Evolutionary conservation across 2,113 vertebrate species (phyloP).

Genomic region (Smithornis capensis): DNA sequence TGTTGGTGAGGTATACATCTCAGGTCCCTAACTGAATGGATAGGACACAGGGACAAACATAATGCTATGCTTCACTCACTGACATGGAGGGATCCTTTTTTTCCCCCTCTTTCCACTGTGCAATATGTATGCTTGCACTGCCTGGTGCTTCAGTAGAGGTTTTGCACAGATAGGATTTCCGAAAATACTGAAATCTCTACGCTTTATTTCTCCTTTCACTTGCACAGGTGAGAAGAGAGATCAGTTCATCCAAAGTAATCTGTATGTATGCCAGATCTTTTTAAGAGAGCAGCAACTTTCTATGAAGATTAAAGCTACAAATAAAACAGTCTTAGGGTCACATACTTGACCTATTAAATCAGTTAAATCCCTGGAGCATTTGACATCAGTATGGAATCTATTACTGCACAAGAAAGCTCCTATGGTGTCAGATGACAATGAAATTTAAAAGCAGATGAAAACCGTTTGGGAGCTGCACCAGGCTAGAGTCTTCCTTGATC

Average conservation of each 20-base stretch:
- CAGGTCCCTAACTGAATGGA: background rate
- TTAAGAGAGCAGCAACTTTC: background rate
- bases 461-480: background rate
- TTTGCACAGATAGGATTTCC: background rate
- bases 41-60: background rate
- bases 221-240: background rate
- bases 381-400: background rate
- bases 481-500: background rate
- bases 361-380: background rate
- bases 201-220: background rate
- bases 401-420: background rate
- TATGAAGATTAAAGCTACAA: background rate
- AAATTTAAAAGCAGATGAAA: conserved; percentile 9
- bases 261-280: background rate
- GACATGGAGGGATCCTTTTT: background rate
- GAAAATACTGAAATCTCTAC: background rate
- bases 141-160: background rate
- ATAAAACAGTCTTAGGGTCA: background rate
- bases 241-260: background rate
- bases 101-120: background rate
- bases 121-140: background rate
- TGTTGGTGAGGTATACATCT: background rate
- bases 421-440: background rate
- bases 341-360: background rate
- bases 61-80: background rate